Percentiles rank a stretch among this genome's conserved stretches.
phyloP scores from a whole-genome alignment of 2,797 vertebrate species.

The Sciurus vulgaris region DNA sequence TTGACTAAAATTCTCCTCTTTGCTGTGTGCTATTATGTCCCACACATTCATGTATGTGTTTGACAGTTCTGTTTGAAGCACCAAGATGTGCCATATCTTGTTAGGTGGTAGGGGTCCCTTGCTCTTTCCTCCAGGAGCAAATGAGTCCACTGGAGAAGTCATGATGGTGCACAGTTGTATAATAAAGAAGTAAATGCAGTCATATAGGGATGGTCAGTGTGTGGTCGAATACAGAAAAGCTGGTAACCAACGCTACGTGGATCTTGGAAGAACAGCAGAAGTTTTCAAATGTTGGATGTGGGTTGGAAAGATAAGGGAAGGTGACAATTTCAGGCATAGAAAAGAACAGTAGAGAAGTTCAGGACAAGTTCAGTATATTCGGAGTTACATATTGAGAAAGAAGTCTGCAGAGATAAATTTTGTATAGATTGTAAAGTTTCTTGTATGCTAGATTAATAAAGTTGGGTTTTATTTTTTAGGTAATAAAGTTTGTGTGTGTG shows the following conservation, averaged over 20 bases:
- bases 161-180: background rate
- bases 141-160: background rate
- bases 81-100: background rate
- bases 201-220: background rate
- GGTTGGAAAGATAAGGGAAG: background rate
- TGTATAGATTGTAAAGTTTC: background rate
- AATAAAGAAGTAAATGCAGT: background rate
- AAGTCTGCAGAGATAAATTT: background rate
- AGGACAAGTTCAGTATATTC: background rate
- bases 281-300: background rate
- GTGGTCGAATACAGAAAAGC: background rate
- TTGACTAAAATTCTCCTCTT: background rate
- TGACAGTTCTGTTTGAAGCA: background rate
- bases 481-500: background rate
- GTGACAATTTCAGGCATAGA: background rate
- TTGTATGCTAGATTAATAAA: background rate
- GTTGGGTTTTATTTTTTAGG: conserved; percentile 16
- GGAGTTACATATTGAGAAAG: too few species aligned
- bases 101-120: background rate
- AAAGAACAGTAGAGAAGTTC: background rate
- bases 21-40: background rate
- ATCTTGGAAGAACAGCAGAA: background rate
- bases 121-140: background rate
- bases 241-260: background rate
- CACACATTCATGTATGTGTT: too few species aligned